These are phyloP conservation scores for Antitype chi DNA, from an alignment of 2,888 invertebrate species.

Conservation along the genomic window DNA sequence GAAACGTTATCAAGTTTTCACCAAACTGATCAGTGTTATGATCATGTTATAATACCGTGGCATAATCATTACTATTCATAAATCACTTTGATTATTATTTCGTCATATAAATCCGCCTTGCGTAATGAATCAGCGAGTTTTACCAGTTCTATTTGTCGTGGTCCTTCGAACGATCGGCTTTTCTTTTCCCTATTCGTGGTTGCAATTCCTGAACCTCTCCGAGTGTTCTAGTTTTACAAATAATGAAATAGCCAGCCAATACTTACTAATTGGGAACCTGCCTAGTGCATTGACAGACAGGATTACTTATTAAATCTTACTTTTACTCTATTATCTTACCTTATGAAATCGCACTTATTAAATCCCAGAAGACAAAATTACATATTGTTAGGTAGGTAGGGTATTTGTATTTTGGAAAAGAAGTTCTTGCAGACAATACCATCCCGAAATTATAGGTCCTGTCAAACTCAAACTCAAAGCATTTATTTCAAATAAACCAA, in stretches of 20 bases:
- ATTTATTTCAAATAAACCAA: too few relatives aligned
- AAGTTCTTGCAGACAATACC: not conserved
- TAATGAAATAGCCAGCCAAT: not conserved
- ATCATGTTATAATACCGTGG: constrained; percentile 15
- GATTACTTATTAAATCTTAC: too few relatives aligned
- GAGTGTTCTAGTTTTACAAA: not conserved
- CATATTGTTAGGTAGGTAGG: not conserved
- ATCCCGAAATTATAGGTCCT: not conserved
- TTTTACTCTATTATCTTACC: too few relatives aligned
- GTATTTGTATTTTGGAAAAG: not conserved
- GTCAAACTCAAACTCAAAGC: too few relatives aligned
- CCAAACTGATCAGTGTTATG: constrained; percentile 14
- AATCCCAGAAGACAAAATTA: not conserved
- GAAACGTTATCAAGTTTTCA: constrained; percentile 44
- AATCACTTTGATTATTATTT: constrained; percentile 20
- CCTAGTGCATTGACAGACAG: not conserved
- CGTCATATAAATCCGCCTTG: constrained; percentile 31
- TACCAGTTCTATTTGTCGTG: not conserved
- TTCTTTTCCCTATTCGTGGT: not conserved
- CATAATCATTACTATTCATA: constrained; percentile 27
- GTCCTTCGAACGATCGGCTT: not conserved
- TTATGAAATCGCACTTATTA: not conserved
- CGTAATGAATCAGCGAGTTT: not conserved
- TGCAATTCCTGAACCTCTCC: not conserved
- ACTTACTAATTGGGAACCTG: not conserved